Base-by-base conservation (phyloP, 2,888 invertebrate genomes). In the Tyria jacobaeae region DNA sequence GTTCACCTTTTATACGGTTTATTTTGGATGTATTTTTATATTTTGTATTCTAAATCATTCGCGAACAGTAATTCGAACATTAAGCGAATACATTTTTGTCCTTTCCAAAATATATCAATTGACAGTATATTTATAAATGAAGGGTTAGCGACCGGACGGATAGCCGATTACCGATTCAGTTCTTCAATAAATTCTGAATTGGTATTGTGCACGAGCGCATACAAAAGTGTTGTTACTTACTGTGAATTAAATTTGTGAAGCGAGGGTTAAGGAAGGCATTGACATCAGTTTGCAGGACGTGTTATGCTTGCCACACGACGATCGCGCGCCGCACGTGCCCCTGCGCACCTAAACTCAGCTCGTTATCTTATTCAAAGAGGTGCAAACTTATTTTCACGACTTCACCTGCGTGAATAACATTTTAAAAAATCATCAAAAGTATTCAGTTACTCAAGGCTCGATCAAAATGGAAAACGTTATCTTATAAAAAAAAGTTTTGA, bases 121-220 rank as follows among this genome's bases (percentile, higher is more conserved):
- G 73, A 79, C 76, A 71, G 74, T 78, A 81, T 77, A 82, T 85
- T 83, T 74, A 75, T 82, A 84, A n/a, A 82, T 82, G 75, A 78
- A 85, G 83, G 88, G 88, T 90, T 81, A 90, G 80, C 84, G 88
- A 90, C 87, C 87, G 80, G 81, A 65, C 82, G 79, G 76, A 82
- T 80, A 79, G 80, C 70, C 83, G 84, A 87, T 89, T 86, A 86
- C 85, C 78, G 83, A 89, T 90, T 87, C 88, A 87, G 78, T 78
- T 86, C 82, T 82, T 85, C 84, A 87, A 89, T 88, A 88, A 88
- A 86, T 86, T 44, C 82, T 89, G 89, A 88, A 90, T 89, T 86
- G 86, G 89, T 86, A 89, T 89, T 89, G 87, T 90, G 88, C 89
- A 85, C 88, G 79, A 79, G 78, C 88, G 89, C 89, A 87, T 87